Conservation (phyloP, 2,797 vertebrate species). For the Chaunax sp. region DNA sequence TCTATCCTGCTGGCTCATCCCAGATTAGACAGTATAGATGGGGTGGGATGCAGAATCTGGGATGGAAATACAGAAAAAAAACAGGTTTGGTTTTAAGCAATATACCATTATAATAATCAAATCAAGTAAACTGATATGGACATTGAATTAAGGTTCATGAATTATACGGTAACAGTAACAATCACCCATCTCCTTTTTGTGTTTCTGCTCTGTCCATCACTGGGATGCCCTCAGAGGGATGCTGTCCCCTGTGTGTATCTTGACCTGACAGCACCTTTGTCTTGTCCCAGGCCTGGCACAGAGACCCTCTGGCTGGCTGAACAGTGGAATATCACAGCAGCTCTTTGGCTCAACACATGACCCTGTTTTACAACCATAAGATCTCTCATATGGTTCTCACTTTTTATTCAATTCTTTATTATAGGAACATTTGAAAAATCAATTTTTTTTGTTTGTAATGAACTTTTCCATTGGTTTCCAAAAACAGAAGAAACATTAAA, state of each 20-base stretch:
- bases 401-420: no score
- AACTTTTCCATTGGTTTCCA: no score
- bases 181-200: neutral
- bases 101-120: constrained; percentile 15
- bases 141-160: neutral
- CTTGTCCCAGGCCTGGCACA: constrained; percentile 17
- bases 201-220: neutral
- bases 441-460: no score
- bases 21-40: constrained; percentile 54
- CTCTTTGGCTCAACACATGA: no score
- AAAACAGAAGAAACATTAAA: no score
- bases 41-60: constrained; percentile 10
- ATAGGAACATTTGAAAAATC: no score
- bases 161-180: neutral
- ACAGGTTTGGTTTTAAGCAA: constrained; percentile 26
- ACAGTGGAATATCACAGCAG: neutral
- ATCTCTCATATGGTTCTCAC: no score
- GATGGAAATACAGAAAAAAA: neutral
- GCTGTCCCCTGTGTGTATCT: neutral
- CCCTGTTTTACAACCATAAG: no score
- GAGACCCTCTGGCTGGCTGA: constrained; percentile 14
- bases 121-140: neutral
- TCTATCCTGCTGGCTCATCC: constrained; percentile 45
- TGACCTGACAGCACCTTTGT: constrained; percentile 30
- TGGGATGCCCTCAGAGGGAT: no score